Conservation (phyloP, 2,888 invertebrate genomes). For the Drosophila anceps region DNA sequence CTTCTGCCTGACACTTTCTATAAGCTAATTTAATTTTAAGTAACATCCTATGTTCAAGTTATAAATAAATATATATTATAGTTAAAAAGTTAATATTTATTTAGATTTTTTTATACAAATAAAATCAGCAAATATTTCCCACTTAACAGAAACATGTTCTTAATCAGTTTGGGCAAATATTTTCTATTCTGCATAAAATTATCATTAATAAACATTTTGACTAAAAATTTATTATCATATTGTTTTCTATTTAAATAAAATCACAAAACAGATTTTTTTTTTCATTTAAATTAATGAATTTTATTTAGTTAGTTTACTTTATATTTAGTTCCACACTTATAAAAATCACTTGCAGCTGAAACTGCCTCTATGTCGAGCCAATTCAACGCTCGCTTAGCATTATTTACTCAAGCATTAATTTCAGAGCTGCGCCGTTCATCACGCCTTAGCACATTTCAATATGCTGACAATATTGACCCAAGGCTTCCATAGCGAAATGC, state of each 20-base stretch:
- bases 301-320: too few species aligned
- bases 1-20: too few species aligned
- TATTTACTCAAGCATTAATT: conserved; percentile 21
- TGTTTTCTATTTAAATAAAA: too few species aligned
- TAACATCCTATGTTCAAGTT: too few species aligned
- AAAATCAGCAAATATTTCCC: background rate
- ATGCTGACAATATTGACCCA: conserved; percentile 42
- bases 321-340: background rate
- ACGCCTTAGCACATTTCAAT: conserved; percentile 26
- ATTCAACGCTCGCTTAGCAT: conserved; percentile 13
- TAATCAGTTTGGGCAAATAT: background rate
- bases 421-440: background rate
- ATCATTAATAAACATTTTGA: too few species aligned
- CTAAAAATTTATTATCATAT: too few species aligned
- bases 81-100: too few species aligned
- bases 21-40: too few species aligned
- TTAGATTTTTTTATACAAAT: background rate
- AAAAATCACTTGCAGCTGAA: background rate
- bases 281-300: too few species aligned
- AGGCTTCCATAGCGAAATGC: conserved; percentile 19
- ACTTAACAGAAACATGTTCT: background rate
- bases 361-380: background rate
- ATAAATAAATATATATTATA: too few species aligned
- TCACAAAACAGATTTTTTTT: too few species aligned
- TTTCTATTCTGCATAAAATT: background rate